Percentiles rank a stretch among this genome's conserved stretches.
phyloP scores from a whole-genome alignment of 2,113 vertebrate species.

The Pedionomus torquatus region DNA sequence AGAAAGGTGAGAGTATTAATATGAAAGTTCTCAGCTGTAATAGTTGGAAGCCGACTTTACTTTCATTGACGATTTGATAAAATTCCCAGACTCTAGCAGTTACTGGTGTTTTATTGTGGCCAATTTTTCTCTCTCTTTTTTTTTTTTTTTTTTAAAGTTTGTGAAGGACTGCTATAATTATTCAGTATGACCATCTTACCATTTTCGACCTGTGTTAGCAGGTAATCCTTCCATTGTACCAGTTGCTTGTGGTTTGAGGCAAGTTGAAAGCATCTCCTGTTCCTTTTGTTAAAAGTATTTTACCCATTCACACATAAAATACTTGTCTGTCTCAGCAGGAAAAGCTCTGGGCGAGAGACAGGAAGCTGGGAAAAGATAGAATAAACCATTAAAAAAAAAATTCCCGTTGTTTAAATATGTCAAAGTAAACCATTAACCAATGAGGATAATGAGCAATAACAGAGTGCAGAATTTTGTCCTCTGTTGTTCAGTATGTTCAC shows the following conservation, averaged over 20 bases:
- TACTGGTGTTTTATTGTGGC: neutral
- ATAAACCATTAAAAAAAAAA: neutral
- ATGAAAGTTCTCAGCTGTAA: neutral
- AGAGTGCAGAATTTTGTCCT: neutral
- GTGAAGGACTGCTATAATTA: neutral
- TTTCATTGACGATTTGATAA: neutral
- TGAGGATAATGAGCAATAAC: neutral
- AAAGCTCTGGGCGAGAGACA: neutral
- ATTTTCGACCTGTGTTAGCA: neutral
- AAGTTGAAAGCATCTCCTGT: neutral
- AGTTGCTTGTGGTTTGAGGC: neutral
- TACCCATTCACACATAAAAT: neutral
- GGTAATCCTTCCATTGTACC: neutral
- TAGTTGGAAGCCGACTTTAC: neutral
- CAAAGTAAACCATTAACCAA: neutral
- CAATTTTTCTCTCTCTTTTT: neutral
- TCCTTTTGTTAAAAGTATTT: neutral
- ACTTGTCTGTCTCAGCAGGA: neutral
- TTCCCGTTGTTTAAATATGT: neutral
- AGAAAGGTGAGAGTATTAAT: neutral
- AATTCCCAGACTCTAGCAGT: neutral
- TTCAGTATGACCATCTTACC: neutral
- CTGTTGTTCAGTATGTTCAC: neutral
- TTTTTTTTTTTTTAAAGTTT: neutral
- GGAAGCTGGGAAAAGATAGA: neutral